A percentile compares a stretch with the other conserved stretches of the same genome.
Conservation (phyloP, 2,113 vertebrate genomes). For the Semicossyphus pulcher region DNA sequence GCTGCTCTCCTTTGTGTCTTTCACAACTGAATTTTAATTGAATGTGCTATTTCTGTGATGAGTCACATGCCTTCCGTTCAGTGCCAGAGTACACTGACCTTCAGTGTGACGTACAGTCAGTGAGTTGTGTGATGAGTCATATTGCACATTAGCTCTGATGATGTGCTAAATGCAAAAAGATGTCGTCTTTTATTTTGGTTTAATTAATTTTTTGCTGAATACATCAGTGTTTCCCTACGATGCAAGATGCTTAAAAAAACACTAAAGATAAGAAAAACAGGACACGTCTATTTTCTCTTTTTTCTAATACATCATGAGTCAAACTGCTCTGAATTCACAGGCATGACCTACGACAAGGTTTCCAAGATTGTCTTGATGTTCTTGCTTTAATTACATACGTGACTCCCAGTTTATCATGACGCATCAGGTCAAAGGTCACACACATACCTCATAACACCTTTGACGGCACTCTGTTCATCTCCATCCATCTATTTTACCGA, state of each 20-base stretch:
- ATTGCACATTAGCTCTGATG: conserved; percentile 44
- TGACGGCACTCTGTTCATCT: not conserved
- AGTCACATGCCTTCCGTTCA: conserved; percentile 64
- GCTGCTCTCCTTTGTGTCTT: conserved; percentile 64
- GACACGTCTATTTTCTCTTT: not conserved
- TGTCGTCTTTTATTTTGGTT: conserved; percentile 7
- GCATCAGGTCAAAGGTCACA: not conserved
- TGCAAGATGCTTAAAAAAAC: not conserved
- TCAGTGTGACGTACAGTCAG: conserved; percentile 60
- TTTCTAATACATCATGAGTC: not conserved
- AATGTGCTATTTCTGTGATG: conserved; percentile 66
- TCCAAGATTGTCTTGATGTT: not conserved
- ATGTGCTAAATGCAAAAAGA: conserved; percentile 49
- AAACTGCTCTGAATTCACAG: not conserved
- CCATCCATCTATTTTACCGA: not conserved
- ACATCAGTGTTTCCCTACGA: not conserved
- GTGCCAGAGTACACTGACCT: conserved; percentile 66
- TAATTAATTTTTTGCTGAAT: not conserved
- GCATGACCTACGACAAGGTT: not conserved
- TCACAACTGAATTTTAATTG: conserved; percentile 69
- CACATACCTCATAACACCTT: not conserved
- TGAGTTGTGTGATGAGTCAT: conserved; percentile 74
- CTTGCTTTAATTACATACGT: not conserved
- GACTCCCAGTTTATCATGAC: not conserved
- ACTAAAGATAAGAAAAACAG: too few species aligned